Base-by-base conservation (phyloP, 2,888 invertebrate genomes). In the Pyrochroa serraticornis region DNA sequence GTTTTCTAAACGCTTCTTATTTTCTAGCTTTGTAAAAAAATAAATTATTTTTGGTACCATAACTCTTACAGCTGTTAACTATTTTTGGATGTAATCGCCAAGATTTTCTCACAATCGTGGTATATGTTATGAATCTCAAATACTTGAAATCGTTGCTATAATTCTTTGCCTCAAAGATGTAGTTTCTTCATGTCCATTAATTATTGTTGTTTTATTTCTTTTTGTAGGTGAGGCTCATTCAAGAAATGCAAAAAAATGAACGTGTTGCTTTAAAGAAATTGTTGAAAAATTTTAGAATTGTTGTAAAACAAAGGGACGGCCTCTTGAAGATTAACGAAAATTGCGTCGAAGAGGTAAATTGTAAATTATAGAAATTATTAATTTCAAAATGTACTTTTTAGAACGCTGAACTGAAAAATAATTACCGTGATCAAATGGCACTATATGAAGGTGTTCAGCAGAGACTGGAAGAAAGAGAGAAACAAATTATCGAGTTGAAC, bases 191-290 rank as follows among this genome's bases (percentile, higher is more conserved):
- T n/a, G n/a, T n/a, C n/a, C n/a, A n/a, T n/a, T n/a, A n/a, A n/a
- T n/a, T n/a, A n/a, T n/a, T n/a, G n/a, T n/a, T n/a, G n/a, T n/a
- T n/a, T n/a, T n/a, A n/a, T n/a, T n/a, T n/a, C n/a, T n/a, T n/a
- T n/a, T n/a, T n/a, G n/a, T n/a, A 74, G 60, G 73, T 74, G 59
- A 37, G n/a, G 32, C 31, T 14, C 22, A 22, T 71, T 10, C 74
- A 76, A 59, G 72, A 77, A 58, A 68, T 73, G 55, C 76, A 77
- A 38, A 71, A 58, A 51, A 69, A 64, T 32, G 77, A 76, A 64
- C 62, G 73, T 44, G 63, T 65, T 36, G 72, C 73, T 0, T 50
- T 75, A 6, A 70, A 67, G 34, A 71, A 75, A 56, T 55, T 77
- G 34, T 42, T 75, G 32, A 66, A 60, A 31, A 72, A 77, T 42